Conservation (phyloP, 2,113 vertebrate species). For the Chauna torquata region DNA sequence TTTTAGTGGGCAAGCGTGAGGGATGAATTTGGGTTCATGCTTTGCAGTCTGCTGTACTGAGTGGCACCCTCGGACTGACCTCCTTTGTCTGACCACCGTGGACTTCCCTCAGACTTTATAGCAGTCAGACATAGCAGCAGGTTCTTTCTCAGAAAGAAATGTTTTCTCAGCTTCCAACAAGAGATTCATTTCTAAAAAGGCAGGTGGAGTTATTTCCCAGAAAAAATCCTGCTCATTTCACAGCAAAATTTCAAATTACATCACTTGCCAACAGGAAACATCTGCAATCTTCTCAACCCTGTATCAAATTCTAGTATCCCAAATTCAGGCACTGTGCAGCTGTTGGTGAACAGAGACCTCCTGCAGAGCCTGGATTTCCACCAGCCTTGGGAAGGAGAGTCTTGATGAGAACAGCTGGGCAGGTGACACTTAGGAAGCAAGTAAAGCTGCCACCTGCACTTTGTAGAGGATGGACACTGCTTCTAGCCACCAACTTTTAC, state of each 20-base stretch:
- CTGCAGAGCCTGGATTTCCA: not conserved
- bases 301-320: not conserved
- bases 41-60: rapidly evolving
- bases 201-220: not conserved
- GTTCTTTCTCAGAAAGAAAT: not conserved
- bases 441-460: not conserved
- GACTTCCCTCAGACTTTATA: not conserved
- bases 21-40: not conserved
- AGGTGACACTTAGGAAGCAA: not conserved
- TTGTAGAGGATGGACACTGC: not conserved
- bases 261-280: not conserved
- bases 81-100: not conserved
- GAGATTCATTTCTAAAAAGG: not conserved
- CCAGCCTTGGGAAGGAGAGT: not conserved
- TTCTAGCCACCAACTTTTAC: not conserved
- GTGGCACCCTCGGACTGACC: not conserved
- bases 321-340: not conserved
- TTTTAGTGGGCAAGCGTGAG: not conserved
- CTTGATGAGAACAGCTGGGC: not conserved
- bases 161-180: not conserved
- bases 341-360: not conserved
- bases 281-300: not conserved
- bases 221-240: not conserved
- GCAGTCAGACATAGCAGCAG: not conserved
- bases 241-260: not conserved